A percentile compares a stretch with the other conserved stretches of the same genome.
Conservation (phyloP, 2,113 vertebrate genomes). For the Phylloscopus whistleri region DNA sequence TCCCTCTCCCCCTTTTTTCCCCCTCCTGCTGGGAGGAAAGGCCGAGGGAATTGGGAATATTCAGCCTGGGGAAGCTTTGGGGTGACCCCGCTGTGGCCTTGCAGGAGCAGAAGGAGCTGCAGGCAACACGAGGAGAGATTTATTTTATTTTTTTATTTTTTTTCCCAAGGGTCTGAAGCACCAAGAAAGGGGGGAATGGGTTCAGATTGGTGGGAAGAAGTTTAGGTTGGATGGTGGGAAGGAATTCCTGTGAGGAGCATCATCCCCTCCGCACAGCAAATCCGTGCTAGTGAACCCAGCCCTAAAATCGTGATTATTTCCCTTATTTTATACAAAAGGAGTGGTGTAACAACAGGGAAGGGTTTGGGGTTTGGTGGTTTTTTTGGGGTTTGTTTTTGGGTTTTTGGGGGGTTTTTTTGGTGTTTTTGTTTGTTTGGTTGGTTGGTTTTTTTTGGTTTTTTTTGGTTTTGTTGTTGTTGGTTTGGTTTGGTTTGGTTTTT, state of each 20-base stretch:
- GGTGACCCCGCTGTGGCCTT: not conserved
- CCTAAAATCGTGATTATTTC: not conserved
- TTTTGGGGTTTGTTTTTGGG: no score
- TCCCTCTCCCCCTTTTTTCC: no score
- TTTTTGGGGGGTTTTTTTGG: no score
- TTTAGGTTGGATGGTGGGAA: not conserved
- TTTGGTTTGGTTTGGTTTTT: no score
- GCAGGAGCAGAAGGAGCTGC: not conserved
- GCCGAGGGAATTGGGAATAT: not conserved
- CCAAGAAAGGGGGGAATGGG: not conserved
- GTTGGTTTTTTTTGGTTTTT: no score
- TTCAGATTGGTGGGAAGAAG: fast-evolving
- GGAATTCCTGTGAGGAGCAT: not conserved
- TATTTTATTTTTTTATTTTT: not conserved
- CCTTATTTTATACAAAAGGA: not conserved
- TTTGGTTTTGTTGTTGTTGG: no score
- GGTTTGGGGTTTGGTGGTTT: no score
- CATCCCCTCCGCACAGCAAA: not conserved
- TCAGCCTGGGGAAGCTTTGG: not conserved
- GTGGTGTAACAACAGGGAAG: fast-evolving
- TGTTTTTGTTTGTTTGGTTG: no score
- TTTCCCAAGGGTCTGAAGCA: not conserved
- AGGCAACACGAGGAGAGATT: not conserved
- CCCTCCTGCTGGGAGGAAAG: not conserved
- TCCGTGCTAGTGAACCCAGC: fast-evolving